Evolutionary conservation across 2,888 invertebrate species (phyloP), one percentile per base, ranked within the genome.

Genomic region (Cephonodes hylas): DNA sequence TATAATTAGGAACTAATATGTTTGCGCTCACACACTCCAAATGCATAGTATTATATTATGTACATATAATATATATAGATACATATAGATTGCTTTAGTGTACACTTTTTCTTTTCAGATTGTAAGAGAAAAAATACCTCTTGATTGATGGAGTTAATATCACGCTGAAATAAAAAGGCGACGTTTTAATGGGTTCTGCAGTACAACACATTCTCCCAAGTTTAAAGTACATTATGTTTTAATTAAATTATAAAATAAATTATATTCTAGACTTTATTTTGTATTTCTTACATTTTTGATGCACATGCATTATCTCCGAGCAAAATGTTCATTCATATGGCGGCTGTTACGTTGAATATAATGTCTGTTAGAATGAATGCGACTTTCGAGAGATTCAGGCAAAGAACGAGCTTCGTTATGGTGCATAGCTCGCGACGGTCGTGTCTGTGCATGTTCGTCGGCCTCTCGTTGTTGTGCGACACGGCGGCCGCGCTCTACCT

Each of bases 331-430:
- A 73, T 97, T 95, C 96, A 98, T 97, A 58, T 96, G 95, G 23
- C 93, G 89, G 20, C 94, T 93, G 3, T 96, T 96, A 63, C 98
- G 93, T 83, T 99, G 98, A 69, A 98, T 97, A 75, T 97, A 97
- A 84, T 98, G 97, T 46, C 96, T 94, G 81, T 98, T 99, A 13
- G 98, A 94, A 77, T 96, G 97, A 58, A 99, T 95, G 70, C 98
- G 94, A 66, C 95, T 95, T 78, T 97, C 97, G 0, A 99, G 95
- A 8, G 96, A 95, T 61, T 95, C 94, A 22, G 93, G 93, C 69
- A 94, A 93, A 0, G 95, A 94, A 60, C 74, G 93, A 76, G 77
- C 93, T 86, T 66, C 92, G 90, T 71, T 70, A 88, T 90, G 67
- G 89, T 57, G 96, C 91, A n/a, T 96, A 93, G 66, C 95, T 94